These are phyloP conservation scores for Metopolophium dirhodum DNA, from an alignment of 1,140 invertebrate genomes.

Conservation along the genomic window DNA sequence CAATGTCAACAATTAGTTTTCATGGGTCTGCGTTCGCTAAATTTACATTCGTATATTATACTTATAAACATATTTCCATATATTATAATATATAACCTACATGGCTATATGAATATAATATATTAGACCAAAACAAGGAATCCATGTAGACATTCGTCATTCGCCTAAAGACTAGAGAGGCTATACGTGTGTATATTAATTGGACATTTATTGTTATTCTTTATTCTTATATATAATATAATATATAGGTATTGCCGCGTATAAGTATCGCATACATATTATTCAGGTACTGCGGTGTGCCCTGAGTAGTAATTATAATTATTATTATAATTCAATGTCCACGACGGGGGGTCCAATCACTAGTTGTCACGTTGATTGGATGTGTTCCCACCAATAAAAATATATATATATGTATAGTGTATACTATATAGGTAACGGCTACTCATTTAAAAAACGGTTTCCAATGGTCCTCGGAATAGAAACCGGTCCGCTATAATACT, in stretches of 20 bases:
- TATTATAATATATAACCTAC: not conserved
- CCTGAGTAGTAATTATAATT: constrained; percentile 37
- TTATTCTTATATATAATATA: not conserved
- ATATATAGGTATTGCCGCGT: not conserved
- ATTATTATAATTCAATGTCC: constrained; percentile 40
- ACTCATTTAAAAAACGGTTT: constrained; percentile 29
- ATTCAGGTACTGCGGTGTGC: not conserved
- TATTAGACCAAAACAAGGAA: not conserved
- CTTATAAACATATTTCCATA: not conserved
- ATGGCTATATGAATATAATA: too few species aligned
- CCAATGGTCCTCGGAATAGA: not conserved
- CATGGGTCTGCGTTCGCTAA: not conserved
- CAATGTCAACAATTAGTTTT: not conserved
- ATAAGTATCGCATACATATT: not conserved
- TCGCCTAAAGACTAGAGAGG: too few species aligned
- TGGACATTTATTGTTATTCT: constrained; percentile 33
- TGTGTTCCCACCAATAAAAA: constrained; percentile 36
- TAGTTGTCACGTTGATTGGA: constrained; percentile 51
- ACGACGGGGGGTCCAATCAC: constrained; percentile 34
- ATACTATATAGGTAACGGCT: not conserved
- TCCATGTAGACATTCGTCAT: not conserved
- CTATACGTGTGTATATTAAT: not conserved
- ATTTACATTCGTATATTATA: not conserved
- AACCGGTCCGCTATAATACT: constrained; percentile 9
- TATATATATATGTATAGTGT: too few species aligned